A percentile compares a stretch with the other conserved stretches of the same genome.
Conservation (phyloP, 2,888 invertebrate genomes). For the Amphipoea oculea region DNA sequence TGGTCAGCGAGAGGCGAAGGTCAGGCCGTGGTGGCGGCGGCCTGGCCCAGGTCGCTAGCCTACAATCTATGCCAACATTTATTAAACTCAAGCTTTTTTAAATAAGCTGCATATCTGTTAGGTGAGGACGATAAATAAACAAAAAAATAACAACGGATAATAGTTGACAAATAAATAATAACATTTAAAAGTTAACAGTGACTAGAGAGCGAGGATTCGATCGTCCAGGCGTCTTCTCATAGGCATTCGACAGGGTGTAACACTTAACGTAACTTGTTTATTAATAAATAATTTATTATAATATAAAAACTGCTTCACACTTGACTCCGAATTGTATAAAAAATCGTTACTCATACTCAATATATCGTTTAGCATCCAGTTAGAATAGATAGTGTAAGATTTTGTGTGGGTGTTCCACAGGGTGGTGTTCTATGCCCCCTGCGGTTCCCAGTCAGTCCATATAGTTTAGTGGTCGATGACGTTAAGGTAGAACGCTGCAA, state of each 20-base stretch:
- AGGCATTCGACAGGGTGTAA: constrained; percentile 89
- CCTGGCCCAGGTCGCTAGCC: constrained; percentile 65
- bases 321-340: constrained; percentile 89
- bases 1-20: constrained; percentile 71
- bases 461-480: constrained; percentile 89
- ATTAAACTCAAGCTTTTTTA: constrained; percentile 86
- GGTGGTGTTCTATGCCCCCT: constrained; percentile 75
- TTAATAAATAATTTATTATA: constrained; percentile 83
- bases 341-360: constrained; percentile 82
- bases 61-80: constrained; percentile 79
- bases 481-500: constrained; percentile 96
- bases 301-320: constrained; percentile 83
- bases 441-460: constrained; percentile 74
- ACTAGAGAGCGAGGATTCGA: constrained; percentile 83
- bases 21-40: constrained; percentile 82
- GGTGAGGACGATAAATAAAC: constrained; percentile 79
- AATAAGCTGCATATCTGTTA: constrained; percentile 87
- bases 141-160: constrained; percentile 70
- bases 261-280: constrained; percentile 84
- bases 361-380: constrained; percentile 76
- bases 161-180: constrained; percentile 79
- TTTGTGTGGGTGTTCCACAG: constrained; percentile 74
- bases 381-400: constrained; percentile 52
- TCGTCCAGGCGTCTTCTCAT: constrained; percentile 81
- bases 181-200: constrained; percentile 86